These are phyloP conservation scores for Ormyrus pomaceus DNA, from an alignment of 2,888 invertebrate species.

Conservation along the genomic window DNA sequence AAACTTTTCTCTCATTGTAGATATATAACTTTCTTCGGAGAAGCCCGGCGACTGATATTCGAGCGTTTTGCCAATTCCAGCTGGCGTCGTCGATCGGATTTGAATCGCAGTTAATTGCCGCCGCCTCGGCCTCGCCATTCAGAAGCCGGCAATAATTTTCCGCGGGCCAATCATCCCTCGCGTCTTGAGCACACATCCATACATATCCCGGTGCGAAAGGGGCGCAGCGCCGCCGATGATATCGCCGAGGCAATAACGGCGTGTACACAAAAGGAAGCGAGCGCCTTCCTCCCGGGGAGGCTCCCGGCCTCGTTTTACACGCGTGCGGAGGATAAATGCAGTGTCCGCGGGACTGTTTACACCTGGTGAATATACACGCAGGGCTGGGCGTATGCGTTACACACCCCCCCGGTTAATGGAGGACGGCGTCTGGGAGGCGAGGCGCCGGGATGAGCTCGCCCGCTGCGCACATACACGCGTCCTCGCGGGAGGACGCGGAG, in stretches of 20 bases:
- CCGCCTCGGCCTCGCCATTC: too few relatives aligned
- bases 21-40: too few relatives aligned
- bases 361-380: constrained; percentile 23
- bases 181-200: background rate
- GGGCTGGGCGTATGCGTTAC: background rate
- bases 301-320: background rate
- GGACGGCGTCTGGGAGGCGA: background rate
- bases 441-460: too few relatives aligned
- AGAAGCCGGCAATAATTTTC: too few relatives aligned
- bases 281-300: background rate
- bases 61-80: too few relatives aligned
- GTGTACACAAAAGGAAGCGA: constrained; percentile 9
- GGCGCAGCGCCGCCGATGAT: background rate
- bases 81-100: too few relatives aligned
- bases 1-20: too few relatives aligned
- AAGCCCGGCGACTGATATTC: too few relatives aligned
- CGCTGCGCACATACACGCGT: too few relatives aligned
- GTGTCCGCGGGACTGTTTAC: constrained; percentile 8
- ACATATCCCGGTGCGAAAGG: background rate
- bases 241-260: background rate
- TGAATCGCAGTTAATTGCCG: too few relatives aligned
- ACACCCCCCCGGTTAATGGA: background rate
- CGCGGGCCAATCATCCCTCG: too few relatives aligned
- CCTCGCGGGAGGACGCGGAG: too few relatives aligned
- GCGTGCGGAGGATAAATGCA: background rate